Conservation (phyloP, 2,797 vertebrate genomes). For the Chrosomus eos region DNA sequence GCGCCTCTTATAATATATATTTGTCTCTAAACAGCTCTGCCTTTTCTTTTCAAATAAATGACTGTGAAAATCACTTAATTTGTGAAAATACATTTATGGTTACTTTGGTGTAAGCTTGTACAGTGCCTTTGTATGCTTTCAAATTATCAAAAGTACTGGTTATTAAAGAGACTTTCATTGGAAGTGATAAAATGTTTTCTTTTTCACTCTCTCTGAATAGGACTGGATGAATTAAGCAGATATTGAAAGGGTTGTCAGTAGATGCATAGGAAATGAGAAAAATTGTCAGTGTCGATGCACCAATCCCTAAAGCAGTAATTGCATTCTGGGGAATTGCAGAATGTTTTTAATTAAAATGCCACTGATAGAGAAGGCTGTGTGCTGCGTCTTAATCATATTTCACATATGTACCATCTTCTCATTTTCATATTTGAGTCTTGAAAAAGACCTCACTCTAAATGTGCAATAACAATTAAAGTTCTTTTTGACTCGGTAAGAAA, state of each 20-base stretch:
- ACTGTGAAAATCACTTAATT: slow-evolving; percentile 31
- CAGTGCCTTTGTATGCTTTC: slow-evolving; percentile 66
- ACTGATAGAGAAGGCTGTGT: slow-evolving; percentile 58
- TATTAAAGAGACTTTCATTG: slow-evolving; percentile 62
- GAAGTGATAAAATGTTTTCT: slow-evolving; percentile 38
- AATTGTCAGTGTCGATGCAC: slow-evolving; percentile 63
- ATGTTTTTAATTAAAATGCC: slow-evolving; percentile 60
- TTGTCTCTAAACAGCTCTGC: slow-evolving; percentile 31
- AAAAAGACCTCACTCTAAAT: slow-evolving; percentile 11
- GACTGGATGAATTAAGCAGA: slow-evolving; percentile 58
- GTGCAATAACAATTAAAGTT: slow-evolving; percentile 24
- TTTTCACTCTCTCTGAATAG: slow-evolving; percentile 61
- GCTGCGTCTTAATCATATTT: slow-evolving; percentile 58
- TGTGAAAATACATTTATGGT: slow-evolving; percentile 36
- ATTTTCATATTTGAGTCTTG: slow-evolving; percentile 51
- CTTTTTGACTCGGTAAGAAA: slow-evolving; percentile 16
- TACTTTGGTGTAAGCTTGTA: slow-evolving; percentile 50
- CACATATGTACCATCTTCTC: slow-evolving; percentile 54
- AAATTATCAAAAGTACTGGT: slow-evolving; percentile 34
- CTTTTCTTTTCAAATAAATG: slow-evolving; percentile 32
- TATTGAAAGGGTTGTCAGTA: slow-evolving; percentile 67
- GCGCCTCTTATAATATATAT: not conserved
- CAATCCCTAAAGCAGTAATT: slow-evolving; percentile 57
- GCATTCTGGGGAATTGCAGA: slow-evolving; percentile 57
- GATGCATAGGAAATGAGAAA: slow-evolving; percentile 77